Evolutionary conservation across 1,140 invertebrate species (phyloP).

Genomic region (Chlorops oryzae): DNA sequence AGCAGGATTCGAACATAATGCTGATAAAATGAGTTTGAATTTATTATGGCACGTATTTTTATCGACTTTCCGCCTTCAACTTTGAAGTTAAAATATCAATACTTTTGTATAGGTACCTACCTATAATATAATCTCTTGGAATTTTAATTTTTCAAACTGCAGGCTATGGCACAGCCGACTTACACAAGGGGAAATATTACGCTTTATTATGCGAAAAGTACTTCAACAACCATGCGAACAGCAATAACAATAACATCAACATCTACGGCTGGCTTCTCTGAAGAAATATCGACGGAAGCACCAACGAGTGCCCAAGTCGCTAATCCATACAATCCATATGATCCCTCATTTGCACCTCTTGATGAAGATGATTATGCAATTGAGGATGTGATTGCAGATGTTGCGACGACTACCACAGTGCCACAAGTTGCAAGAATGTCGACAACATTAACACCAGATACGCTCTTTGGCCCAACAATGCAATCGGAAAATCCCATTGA

Average conservation of each 20-base stretch:
- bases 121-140: no score
- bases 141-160: conserved; percentile 11
- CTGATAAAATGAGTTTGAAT: no score
- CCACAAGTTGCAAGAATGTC: neutral
- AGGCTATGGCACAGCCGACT: conserved; percentile 38
- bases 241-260: conserved; percentile 21
- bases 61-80: no score
- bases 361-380: conserved; percentile 27
- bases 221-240: neutral
- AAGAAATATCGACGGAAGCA: neutral
- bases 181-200: conserved; percentile 45
- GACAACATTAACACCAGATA: neutral
- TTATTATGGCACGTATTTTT: no score
- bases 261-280: neutral
- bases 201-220: conserved; percentile 34
- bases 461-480: conserved; percentile 6
- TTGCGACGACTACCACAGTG: neutral
- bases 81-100: no score
- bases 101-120: no score
- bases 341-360: conserved; percentile 33
- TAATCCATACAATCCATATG: conserved; percentile 38
- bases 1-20: no score
- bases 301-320: no score
- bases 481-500: conserved; percentile 13
- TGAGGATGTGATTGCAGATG: conserved; percentile 20